Percentiles rank a stretch among this genome's conserved stretches.
Evolutionary conservation across 2,888 invertebrate genomes (phyloP).

Genomic region (Cyclophora punctaria): DNA sequence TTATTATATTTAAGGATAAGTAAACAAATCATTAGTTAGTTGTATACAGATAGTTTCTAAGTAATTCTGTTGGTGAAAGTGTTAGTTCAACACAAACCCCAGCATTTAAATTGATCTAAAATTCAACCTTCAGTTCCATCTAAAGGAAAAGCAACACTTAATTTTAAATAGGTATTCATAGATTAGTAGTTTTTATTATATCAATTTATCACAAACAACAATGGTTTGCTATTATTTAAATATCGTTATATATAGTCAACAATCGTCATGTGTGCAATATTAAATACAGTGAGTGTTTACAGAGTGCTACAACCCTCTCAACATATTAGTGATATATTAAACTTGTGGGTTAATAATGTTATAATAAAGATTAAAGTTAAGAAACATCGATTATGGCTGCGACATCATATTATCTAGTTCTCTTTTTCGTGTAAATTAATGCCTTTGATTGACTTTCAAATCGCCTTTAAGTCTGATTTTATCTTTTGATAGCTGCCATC

Average conservation of each 20-base stretch:
- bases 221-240: constrained; percentile 22
- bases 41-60: too few species aligned
- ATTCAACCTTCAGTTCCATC: constrained; percentile 27
- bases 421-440: too few species aligned
- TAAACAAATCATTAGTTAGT: too few species aligned
- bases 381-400: constrained; percentile 11
- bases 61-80: too few species aligned
- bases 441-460: too few species aligned
- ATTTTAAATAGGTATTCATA: background rate
- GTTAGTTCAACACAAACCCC: constrained; percentile 28
- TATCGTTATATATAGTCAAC: constrained; percentile 26
- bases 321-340: constrained; percentile 3
- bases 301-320: constrained; percentile 56
- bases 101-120: constrained; percentile 37
- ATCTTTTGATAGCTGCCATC: too few species aligned
- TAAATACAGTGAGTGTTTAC: constrained; percentile 41
- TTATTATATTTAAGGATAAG: too few species aligned
- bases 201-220: constrained; percentile 19
- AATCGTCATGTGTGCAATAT: constrained; percentile 26
- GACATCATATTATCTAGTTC: too few species aligned
- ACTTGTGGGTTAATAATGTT: background rate
- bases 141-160: constrained; percentile 52
- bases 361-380: constrained; percentile 9
- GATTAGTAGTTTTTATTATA: background rate
- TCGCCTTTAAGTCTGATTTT: too few species aligned